Percentiles rank a stretch among this genome's conserved stretches.
phyloP scores from a whole-genome alignment of 2,888 invertebrate genomes.

The Trachelus stipa region DNA sequence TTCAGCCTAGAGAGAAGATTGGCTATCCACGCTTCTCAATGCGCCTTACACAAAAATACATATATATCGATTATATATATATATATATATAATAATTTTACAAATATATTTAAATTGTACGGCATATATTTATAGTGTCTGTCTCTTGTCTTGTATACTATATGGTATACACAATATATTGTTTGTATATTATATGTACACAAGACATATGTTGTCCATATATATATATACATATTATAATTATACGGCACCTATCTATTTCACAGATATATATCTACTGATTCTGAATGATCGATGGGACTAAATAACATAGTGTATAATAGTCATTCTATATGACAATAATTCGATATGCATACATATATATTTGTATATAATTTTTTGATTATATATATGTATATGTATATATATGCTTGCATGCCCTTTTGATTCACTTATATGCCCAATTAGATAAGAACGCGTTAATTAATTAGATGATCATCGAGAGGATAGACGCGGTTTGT shows the following conservation, averaged over 20 bases:
- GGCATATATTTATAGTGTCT: background rate
- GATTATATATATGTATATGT: background rate
- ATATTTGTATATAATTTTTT: background rate
- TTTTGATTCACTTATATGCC: background rate
- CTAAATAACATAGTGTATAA: conserved; percentile 31
- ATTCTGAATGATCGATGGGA: conserved; percentile 20
- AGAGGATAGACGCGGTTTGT: background rate
- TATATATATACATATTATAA: conserved; percentile 14
- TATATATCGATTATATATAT: conserved; percentile 14
- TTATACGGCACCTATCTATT: conserved; percentile 6
- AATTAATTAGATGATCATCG: background rate
- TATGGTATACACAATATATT: background rate
- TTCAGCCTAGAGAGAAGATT: background rate
- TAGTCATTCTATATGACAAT: conserved; percentile 15
- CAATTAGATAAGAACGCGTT: background rate
- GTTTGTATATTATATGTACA: background rate
- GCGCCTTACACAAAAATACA: conserved; percentile 42
- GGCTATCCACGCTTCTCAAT: conserved; percentile 1
- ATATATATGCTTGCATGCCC: background rate
- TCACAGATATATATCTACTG: background rate
- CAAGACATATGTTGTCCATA: background rate
- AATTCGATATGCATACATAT: conserved; percentile 9
- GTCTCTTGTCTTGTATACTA: background rate
- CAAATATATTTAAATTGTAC: conserved; percentile 40
- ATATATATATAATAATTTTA: conserved; percentile 42